These are phyloP conservation scores for Conchocele bisecta DNA, from an alignment of 2,888 invertebrate genomes.

Conservation along the genomic window DNA sequence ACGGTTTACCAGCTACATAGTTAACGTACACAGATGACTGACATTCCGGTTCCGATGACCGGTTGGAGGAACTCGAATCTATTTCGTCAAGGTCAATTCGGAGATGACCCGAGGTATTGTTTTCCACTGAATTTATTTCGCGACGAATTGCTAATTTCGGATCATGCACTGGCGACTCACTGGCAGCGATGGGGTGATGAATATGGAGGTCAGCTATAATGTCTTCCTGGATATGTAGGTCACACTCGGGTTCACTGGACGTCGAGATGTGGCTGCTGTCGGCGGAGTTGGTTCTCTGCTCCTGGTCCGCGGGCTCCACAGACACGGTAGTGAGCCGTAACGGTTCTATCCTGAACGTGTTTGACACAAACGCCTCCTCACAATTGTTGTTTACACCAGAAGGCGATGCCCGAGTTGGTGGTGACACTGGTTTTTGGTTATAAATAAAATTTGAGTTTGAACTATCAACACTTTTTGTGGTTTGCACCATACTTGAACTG, in stretches of 20 bases:
- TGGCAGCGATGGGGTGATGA: slow-evolving; percentile 9
- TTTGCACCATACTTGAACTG: neutral
- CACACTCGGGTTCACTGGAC: slow-evolving; percentile 58
- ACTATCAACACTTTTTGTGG: slow-evolving; percentile 1
- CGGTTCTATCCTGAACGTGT: slow-evolving; percentile 54
- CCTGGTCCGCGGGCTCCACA: slow-evolving; percentile 31
- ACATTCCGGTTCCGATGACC: slow-evolving; percentile 18
- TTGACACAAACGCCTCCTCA: slow-evolving; percentile 34
- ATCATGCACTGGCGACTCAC: neutral
- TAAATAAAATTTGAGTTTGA: no score
- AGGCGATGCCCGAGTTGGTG: no score
- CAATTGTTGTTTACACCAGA: neutral
- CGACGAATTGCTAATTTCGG: no score
- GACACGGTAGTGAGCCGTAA: slow-evolving; percentile 47
- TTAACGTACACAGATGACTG: neutral
- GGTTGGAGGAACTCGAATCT: neutral
- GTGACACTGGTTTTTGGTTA: no score
- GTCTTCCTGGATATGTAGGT: slow-evolving; percentile 47
- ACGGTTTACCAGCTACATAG: neutral
- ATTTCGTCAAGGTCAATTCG: no score
- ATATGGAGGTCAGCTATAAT: slow-evolving; percentile 35
- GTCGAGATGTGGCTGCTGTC: slow-evolving; percentile 44
- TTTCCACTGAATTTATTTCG: neutral
- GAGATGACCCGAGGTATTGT: slow-evolving; percentile 20
- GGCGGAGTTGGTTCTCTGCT: slow-evolving; percentile 26